A percentile compares a stretch with the other conserved stretches of the same genome.
Evolutionary conservation across 2,797 vertebrate genomes (phyloP).

Genomic region (Lithobates sylvaticus): DNA sequence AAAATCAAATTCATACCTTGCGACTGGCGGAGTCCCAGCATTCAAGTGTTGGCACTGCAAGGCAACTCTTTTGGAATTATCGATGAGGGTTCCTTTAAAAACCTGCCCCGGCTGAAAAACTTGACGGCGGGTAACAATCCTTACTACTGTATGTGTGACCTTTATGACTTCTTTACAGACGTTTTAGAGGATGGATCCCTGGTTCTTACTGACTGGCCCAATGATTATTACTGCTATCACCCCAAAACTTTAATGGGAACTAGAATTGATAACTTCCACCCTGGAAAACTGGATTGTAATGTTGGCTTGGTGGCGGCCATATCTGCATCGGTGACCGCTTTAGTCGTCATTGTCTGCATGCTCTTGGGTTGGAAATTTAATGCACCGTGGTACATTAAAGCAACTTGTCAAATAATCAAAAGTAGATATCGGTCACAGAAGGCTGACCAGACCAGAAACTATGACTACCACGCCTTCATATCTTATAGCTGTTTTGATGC

Average conservation of each 20-base stretch:
- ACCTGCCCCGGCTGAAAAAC: conserved; percentile 75
- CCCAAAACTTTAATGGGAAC: conserved; percentile 79
- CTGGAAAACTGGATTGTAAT: conserved; percentile 76
- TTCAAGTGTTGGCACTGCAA: conserved; percentile 77
- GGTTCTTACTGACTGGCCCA: conserved; percentile 82
- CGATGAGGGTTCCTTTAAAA: conserved; percentile 76
- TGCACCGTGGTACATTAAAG: conserved; percentile 82
- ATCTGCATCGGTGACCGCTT: conserved; percentile 74
- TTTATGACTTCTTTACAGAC: conserved; percentile 80
- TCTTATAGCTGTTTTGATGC: conserved; percentile 87
- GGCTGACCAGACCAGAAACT: conserved; percentile 45
- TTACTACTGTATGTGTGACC: conserved; percentile 87
- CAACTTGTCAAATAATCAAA: conserved; percentile 79
- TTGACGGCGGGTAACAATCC: conserved; percentile 86
- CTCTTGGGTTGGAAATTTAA: conserved; percentile 82
- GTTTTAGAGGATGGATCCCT: conserved; percentile 68
- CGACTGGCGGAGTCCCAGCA: conserved; percentile 76
- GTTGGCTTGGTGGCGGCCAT: conserved; percentile 79
- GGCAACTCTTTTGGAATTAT: conserved; percentile 88
- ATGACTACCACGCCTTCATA: conserved; percentile 85
- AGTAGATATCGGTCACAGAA: conserved; percentile 80
- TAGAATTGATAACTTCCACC: conserved; percentile 75
- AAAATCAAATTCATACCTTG: conserved; percentile 88
- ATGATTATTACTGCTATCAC: conserved; percentile 84
- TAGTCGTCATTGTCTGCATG: conserved; percentile 69